phyloP scores from a whole-genome alignment of 2,113 vertebrate genomes.

The Argyrosomus japonicus region DNA sequence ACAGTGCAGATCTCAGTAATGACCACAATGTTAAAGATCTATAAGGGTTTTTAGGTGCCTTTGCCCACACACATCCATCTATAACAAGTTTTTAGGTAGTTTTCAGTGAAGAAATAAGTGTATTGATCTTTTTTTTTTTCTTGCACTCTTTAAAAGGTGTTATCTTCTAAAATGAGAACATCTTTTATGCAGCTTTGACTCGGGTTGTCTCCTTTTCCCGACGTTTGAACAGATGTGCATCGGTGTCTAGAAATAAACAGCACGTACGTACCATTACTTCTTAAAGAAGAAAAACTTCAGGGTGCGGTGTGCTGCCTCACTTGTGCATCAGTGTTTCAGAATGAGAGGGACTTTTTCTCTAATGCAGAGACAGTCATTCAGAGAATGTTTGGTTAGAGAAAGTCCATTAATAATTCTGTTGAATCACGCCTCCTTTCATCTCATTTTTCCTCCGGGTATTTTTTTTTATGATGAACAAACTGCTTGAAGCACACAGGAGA shows the following conservation, averaged over 20 bases:
- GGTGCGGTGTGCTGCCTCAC: conserved; percentile 14
- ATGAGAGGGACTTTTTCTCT: conserved; percentile 71
- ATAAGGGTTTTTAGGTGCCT: background rate
- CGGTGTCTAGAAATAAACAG: conserved; percentile 16
- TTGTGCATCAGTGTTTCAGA: conserved; percentile 58
- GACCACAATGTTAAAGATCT: background rate
- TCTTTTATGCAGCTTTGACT: background rate
- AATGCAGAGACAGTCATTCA: conserved; percentile 69
- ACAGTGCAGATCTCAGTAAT: background rate
- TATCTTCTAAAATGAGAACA: background rate
- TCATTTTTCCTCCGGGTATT: conserved; percentile 59
- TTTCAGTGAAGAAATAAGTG: background rate
- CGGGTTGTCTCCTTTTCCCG: background rate
- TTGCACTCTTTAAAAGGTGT: background rate
- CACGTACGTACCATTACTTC: background rate
- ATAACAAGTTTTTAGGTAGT: background rate
- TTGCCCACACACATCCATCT: background rate
- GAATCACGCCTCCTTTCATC: conserved; percentile 51
- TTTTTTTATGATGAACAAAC: conserved; percentile 53
- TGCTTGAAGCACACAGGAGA: background rate
- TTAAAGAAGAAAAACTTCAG: conserved; percentile 19
- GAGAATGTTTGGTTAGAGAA: conserved; percentile 72
- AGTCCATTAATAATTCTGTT: conserved; percentile 74
- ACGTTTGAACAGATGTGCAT: background rate
- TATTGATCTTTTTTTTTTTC: background rate